phyloP scores from a whole-genome alignment of 2,888 invertebrate genomes.

The Drosophila atripex region DNA sequence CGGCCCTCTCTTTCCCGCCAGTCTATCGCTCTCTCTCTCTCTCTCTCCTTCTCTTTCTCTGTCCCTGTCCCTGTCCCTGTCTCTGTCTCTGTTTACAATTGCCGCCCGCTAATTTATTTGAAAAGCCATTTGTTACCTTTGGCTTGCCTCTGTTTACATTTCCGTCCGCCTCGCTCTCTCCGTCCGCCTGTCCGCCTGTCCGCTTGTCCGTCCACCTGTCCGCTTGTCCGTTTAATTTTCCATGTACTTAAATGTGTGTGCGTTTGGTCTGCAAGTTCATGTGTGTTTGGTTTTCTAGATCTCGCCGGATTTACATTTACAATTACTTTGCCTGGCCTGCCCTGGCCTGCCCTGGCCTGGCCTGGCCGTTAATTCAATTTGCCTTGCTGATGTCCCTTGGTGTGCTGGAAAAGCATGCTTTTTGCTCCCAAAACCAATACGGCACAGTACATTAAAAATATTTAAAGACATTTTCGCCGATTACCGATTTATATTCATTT shows the following conservation, averaged over 20 bases:
- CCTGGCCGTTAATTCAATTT: conserved; percentile 67
- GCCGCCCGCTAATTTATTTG: conserved; percentile 71
- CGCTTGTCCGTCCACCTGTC: conserved; percentile 22
- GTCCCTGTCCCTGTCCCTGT: too few relatives aligned
- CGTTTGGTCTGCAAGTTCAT: neutral
- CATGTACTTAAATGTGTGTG: conserved; percentile 9
- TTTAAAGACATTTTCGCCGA: conserved; percentile 13
- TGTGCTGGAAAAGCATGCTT: too few relatives aligned
- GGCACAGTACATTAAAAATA: neutral
- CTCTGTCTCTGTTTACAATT: conserved; percentile 64
- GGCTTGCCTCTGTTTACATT: conserved; percentile 71
- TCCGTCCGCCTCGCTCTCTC: conserved; percentile 15
- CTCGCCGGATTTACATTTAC: conserved; percentile 50
- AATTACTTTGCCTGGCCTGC: conserved; percentile 50
- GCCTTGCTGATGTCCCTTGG: conserved; percentile 7
- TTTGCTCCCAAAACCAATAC: too few relatives aligned
- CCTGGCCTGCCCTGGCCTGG: conserved; percentile 50
- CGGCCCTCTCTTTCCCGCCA: neutral
- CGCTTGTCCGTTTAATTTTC: conserved; percentile 16
- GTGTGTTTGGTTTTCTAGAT: conserved; percentile 22
- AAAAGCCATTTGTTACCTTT: conserved; percentile 79
- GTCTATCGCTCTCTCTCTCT: neutral
- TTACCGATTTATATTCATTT: conserved; percentile 47
- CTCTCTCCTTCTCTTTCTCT: conserved; percentile 30
- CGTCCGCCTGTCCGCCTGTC: conserved; percentile 26